Base-by-base conservation (phyloP, 2,797 vertebrate species). In the Enteromius anoplus region DNA sequence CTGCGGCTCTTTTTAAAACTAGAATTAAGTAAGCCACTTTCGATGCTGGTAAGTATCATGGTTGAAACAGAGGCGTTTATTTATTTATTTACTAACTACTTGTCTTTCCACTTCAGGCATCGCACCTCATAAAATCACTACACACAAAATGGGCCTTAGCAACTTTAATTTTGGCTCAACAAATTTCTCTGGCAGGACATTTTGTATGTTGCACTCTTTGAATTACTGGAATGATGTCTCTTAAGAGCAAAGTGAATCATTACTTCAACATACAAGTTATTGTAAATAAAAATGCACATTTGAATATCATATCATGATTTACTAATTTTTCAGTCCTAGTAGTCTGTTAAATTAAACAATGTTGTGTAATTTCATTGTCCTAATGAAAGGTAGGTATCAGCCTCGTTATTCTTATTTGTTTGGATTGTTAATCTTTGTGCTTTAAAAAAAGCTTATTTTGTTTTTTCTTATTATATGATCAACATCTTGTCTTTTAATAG, bases 141-240 rank as follows among this genome's bases (percentile, higher is more conserved):
- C 19, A 45, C 62, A 65, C 45, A 78, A 49, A 66, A 78, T 47
- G 17, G 40, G 26, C 58, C 40, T 45, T 7, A 23, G 37, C 68
- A 62, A 49, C 47, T 51, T 65, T 65, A 3, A 12, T 49, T 73
- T 64, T 73, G 29, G 70, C 21, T 10, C 3, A 6, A 73, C 29
- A 65, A 21, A 81, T 65, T 40, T 40, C n/a, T 65, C 10, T 81
- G 79, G 69, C 55, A 72, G 79, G 14, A 81, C 68, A 71, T 37
- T 73, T 64, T 60, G 55, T 0, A 21, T 64, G 42, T 64, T 37
- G 68, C 7, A n/a, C 23, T 60, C 47, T 80, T 32, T 23, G 14
- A 34, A 55, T 37, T 14, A 2, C 42, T 73, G 45, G 51, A 73
- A 65, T 65, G 17, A 65, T 51, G 45, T 72, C 26, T 62, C 2